Base-by-base conservation (phyloP, 2,888 invertebrate genomes). In the Escarpia spicata region DNA sequence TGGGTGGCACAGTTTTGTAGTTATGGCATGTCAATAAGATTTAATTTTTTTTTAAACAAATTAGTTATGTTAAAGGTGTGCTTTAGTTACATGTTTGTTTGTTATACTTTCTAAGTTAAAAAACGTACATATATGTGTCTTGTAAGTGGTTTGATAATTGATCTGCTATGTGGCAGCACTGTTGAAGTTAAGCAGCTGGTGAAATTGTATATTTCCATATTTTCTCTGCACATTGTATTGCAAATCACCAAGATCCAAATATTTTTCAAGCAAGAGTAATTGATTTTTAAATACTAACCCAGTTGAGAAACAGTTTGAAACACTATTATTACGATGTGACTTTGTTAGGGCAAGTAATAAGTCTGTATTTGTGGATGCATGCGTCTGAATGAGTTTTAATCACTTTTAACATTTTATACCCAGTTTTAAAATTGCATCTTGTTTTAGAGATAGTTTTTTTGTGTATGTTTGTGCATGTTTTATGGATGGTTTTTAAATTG, bases 131-230 rank as follows among this genome's bases (percentile, higher is more conserved):
- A 75, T 15, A 3, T 26, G 19, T 6, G 6, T 75, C 26, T 6
- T 26, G 19, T 6, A 75, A 19, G 19, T 75, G 75, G 1, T 75
- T 75, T 75, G 52, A 75, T 75, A 75, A 19, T 75, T 26, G n/a
- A 75, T 75, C 75, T 75, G 75, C 75, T 75, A 75, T 15, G 26
- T 75, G 75, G 75, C 75, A 75, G 75, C 75, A 75, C 75, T 75
- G 75, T n/a, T 75, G 15, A 26, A 9, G 10, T 52, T 75, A 75
- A 2, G 2, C 26, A 75, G 26, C 75, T 75, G 75, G 75, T 26
- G 75, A 75, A 75, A 75, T 75, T 75, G 37, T 37, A 37, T 37
- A 37, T 37, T 37, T 37, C 37, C 37, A 37, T 37, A 37, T 37
- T 37, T 37, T 37, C 9, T 52, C 10, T 52, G 52, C 52, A 52